These are phyloP conservation scores for Kobus ellipsiprymnus DNA, from an alignment of 2,113 vertebrate species.

Conservation along the genomic window DNA sequence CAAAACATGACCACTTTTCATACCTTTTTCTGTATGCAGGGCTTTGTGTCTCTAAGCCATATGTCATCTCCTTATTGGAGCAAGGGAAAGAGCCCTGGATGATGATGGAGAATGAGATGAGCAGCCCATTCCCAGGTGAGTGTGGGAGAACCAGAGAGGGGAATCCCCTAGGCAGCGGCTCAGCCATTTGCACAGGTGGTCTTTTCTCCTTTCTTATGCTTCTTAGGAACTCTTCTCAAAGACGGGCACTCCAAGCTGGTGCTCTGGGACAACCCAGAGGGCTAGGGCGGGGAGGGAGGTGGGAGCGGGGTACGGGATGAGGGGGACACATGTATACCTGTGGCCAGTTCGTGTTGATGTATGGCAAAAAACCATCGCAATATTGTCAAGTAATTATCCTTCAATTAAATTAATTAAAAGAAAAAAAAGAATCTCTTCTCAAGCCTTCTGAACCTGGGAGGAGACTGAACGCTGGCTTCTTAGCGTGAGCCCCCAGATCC, in stretches of 20 bases:
- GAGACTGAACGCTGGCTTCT: background rate
- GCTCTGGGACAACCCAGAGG: background rate
- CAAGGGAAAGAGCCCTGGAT: constrained; percentile 49
- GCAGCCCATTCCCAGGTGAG: constrained; percentile 10
- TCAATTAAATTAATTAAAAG: background rate
- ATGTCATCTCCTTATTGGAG: constrained; percentile 43
- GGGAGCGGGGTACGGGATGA: background rate
- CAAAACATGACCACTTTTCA: background rate
- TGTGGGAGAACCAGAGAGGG: background rate
- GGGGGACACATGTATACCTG: background rate
- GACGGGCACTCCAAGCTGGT: background rate
- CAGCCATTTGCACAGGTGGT: background rate
- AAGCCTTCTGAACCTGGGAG: background rate
- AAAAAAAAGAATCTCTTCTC: background rate
- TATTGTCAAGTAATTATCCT: background rate
- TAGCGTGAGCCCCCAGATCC: background rate
- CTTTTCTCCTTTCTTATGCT: background rate
- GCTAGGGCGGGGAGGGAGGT: background rate
- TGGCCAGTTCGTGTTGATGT: background rate
- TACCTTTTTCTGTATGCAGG: constrained; percentile 1
- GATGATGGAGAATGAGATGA: background rate
- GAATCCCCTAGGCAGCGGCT: background rate
- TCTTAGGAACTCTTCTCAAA: background rate
- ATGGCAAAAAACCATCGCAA: background rate
- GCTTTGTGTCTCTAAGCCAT: constrained; percentile 45